phyloP scores from a whole-genome alignment of 2,797 vertebrate genomes.

The Philypnodon macrostomus region DNA sequence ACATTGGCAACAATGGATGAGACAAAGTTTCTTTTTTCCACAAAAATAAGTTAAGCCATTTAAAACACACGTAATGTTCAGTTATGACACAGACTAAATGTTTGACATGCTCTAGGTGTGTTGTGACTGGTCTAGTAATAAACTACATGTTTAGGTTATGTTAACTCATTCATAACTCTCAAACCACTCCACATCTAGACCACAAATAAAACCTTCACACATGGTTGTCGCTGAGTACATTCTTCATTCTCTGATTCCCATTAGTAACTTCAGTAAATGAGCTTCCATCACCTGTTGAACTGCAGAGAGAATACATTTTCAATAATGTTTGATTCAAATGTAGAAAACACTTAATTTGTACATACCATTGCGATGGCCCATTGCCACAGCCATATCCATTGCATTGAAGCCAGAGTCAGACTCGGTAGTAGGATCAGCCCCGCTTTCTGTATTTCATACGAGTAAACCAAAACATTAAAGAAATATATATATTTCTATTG shows the following conservation, averaged over 20 bases:
- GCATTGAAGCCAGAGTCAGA: conserved; percentile 97
- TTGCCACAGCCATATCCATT: conserved; percentile 96
- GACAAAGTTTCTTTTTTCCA: conserved; percentile 6
- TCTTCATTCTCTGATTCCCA: conserved; percentile 89
- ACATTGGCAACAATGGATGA: too few relatives aligned
- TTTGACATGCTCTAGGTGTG: too few relatives aligned
- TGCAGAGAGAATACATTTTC: conserved; percentile 46
- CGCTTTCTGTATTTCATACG: conserved; percentile 80
- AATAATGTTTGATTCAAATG: background rate
- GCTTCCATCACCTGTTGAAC: conserved; percentile 98
- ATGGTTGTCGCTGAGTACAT: conserved; percentile 33
- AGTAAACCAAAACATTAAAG: background rate
- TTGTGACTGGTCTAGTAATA: too few relatives aligned
- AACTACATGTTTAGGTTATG: too few relatives aligned
- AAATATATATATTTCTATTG: background rate
- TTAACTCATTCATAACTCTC: too few relatives aligned
- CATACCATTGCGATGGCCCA: conserved; percentile 93
- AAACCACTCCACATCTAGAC: conserved; percentile 1
- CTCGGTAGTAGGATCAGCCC: conserved; percentile 93
- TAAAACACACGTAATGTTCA: conserved; percentile 4
- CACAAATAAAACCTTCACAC: background rate
- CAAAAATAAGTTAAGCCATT: conserved; percentile 23
- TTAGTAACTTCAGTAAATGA: conserved; percentile 90
- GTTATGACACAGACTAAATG: background rate
- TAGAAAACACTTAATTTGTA: conserved; percentile 7